Evolutionary conservation across 2,888 invertebrate species (phyloP).

Genomic region (Acanthococcus lagerstroemiae): DNA sequence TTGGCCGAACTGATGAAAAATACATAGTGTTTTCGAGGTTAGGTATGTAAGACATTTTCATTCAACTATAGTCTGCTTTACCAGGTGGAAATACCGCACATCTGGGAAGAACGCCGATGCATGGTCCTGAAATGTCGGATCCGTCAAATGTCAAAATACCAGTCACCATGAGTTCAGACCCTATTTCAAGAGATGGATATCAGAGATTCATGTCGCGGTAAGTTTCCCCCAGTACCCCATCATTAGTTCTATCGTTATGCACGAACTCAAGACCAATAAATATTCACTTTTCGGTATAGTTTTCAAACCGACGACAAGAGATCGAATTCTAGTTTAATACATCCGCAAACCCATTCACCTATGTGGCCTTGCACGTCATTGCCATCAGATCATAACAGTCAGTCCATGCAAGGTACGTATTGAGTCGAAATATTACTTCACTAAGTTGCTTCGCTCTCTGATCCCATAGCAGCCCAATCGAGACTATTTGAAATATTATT

Average conservation of each 20-base stretch:
- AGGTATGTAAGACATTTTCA: too few species aligned
- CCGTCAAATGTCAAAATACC: constrained; percentile 1
- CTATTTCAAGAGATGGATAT: constrained; percentile 22
- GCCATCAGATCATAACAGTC: constrained; percentile 14
- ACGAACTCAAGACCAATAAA: too few species aligned
- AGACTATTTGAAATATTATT: too few species aligned
- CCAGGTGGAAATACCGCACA: constrained; percentile 14
- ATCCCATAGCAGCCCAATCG: too few species aligned
- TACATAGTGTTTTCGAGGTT: too few species aligned
- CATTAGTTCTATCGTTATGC: too few species aligned
- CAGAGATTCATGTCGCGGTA: constrained; percentile 26
- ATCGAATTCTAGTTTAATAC: constrained; percentile 21
- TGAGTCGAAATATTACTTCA: too few species aligned
- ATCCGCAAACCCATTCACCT: constrained; percentile 18
- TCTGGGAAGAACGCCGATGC: constrained; percentile 15
- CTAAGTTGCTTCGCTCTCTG: too few species aligned
- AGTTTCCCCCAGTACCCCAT: not conserved
- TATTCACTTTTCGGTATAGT: constrained; percentile 3
- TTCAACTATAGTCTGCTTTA: not conserved
- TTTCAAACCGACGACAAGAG: constrained; percentile 30
- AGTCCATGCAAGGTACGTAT: constrained; percentile 16
- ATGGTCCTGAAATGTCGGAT: constrained; percentile 15
- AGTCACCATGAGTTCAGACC: constrained; percentile 8
- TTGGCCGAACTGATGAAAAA: not conserved
- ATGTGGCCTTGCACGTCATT: constrained; percentile 21